Percentiles rank a stretch among this genome's conserved stretches.
These are phyloP conservation scores for Echinops telfairi DNA, from an alignment of 2,113 vertebrate species.

Conservation along the genomic window DNA sequence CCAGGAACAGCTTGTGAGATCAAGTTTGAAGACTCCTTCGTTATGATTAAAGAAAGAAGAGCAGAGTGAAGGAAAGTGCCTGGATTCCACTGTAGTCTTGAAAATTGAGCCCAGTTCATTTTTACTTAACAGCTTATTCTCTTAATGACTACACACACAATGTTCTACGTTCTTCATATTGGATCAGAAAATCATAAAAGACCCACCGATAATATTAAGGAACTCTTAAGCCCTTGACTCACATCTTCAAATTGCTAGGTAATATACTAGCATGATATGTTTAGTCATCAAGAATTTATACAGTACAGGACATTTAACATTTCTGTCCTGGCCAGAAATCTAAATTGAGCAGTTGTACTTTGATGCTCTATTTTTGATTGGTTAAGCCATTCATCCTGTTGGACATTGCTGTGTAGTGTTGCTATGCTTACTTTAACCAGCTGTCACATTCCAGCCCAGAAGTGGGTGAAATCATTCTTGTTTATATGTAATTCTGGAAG, in stretches of 20 bases:
- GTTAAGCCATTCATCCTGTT: slow-evolving; percentile 82
- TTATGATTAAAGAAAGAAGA: neutral
- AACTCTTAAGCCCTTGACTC: neutral
- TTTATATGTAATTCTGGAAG: slow-evolving; percentile 68
- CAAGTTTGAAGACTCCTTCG: too few species aligned
- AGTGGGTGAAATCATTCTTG: slow-evolving; percentile 77
- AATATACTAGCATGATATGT: neutral
- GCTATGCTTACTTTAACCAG: slow-evolving; percentile 78
- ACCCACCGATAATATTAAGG: neutral
- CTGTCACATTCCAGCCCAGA: slow-evolving; percentile 81
- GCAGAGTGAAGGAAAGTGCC: neutral
- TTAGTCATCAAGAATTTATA: neutral
- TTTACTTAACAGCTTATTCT: neutral
- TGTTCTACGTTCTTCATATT: neutral
- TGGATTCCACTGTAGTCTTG: neutral
- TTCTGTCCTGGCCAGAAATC: slow-evolving; percentile 59
- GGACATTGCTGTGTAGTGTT: slow-evolving; percentile 78
- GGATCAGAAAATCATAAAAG: slow-evolving; percentile 3
- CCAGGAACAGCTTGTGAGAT: too few species aligned
- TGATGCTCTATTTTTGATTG: slow-evolving; percentile 79
- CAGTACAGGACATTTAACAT: slow-evolving; percentile 25
- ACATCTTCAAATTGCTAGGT: neutral
- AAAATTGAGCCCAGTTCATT: slow-evolving; percentile 2
- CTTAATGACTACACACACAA: neutral
- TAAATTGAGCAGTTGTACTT: slow-evolving; percentile 73